phyloP scores from a whole-genome alignment of 2,113 vertebrate species.

The Epinephelus moara region DNA sequence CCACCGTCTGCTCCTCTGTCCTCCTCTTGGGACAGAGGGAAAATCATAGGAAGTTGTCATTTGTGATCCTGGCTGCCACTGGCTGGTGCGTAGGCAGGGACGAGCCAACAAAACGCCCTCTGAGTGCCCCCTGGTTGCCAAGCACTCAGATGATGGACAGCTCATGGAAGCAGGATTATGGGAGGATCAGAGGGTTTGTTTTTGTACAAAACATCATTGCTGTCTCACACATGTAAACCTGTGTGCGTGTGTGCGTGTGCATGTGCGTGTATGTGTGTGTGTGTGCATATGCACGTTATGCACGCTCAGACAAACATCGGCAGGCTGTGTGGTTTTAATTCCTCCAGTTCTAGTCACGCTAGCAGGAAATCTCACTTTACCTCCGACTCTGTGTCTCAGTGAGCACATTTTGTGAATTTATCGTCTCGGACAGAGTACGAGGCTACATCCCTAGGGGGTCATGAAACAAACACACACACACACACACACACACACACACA shows the following conservation, averaged over 20 bases:
- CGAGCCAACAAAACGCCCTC: constrained; percentile 42
- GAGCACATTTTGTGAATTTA: constrained; percentile 12
- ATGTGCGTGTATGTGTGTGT: constrained; percentile 1
- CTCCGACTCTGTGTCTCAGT: background rate
- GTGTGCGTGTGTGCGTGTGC: constrained; percentile 1
- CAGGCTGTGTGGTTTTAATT: constrained; percentile 32
- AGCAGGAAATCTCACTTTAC: constrained; percentile 25
- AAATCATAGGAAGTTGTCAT: constrained; percentile 49
- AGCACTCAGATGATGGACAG: constrained; percentile 70
- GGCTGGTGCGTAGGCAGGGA: constrained; percentile 33
- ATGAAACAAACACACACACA: constrained; percentile 22
- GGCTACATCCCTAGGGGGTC: background rate
- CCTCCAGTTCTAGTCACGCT: constrained; percentile 30
- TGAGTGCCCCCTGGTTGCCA: constrained; percentile 52
- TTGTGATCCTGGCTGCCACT: constrained; percentile 42
- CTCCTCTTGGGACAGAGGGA: constrained; percentile 18
- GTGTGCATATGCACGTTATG: background rate
- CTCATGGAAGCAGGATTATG: constrained; percentile 68
- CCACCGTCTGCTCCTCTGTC: background rate
- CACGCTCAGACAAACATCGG: constrained; percentile 20
- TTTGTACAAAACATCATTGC: constrained; percentile 62
- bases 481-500: constrained; percentile 4
- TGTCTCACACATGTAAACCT: constrained; percentile 30
- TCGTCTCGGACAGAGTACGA: background rate
- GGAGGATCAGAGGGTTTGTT: constrained; percentile 63